phyloP scores from a whole-genome alignment of 2,797 vertebrate species.

The Alauda arvensis region DNA sequence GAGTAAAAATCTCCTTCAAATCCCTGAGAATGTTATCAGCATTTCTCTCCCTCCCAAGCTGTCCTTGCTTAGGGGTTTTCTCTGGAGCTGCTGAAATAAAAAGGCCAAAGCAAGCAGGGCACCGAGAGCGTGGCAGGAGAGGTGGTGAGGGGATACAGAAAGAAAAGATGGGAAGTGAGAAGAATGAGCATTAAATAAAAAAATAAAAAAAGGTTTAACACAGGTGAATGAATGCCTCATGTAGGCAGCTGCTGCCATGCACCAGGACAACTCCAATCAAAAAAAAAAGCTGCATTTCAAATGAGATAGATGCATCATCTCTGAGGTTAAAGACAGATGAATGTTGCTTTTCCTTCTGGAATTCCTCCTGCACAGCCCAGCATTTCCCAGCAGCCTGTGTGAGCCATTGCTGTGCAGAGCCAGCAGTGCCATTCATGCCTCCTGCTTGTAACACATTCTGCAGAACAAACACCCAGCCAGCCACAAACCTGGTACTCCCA shows the following conservation, averaged over 20 bases:
- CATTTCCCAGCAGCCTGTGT: neutral
- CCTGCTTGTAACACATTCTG: neutral
- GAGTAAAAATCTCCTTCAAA: slow-evolving; percentile 80
- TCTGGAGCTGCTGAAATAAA: slow-evolving; percentile 66
- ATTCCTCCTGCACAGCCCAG: neutral
- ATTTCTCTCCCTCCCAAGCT: slow-evolving; percentile 73
- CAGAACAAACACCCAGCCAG: neutral
- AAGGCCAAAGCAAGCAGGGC: slow-evolving; percentile 58
- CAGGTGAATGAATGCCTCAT: neutral
- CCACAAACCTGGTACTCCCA: neutral
- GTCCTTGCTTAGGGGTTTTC: slow-evolving; percentile 66
- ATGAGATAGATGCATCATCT: neutral
- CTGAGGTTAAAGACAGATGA: neutral
- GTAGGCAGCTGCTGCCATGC: neutral
- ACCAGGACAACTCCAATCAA: neutral
- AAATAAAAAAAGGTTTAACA: neutral
- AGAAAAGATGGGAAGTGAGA: neutral
- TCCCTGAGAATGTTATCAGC: slow-evolving; percentile 78
- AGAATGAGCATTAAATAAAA: neutral
- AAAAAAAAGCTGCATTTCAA: neutral
- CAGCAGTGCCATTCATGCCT: neutral
- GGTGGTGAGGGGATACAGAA: neutral
- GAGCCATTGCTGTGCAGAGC: neutral
- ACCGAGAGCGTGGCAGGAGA: neutral
- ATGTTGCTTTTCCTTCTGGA: neutral